Evolutionary conservation across 2,888 invertebrate genomes (phyloP), one percentile per base, ranked within the genome.

Genomic region (Leucozona laternaria): DNA sequence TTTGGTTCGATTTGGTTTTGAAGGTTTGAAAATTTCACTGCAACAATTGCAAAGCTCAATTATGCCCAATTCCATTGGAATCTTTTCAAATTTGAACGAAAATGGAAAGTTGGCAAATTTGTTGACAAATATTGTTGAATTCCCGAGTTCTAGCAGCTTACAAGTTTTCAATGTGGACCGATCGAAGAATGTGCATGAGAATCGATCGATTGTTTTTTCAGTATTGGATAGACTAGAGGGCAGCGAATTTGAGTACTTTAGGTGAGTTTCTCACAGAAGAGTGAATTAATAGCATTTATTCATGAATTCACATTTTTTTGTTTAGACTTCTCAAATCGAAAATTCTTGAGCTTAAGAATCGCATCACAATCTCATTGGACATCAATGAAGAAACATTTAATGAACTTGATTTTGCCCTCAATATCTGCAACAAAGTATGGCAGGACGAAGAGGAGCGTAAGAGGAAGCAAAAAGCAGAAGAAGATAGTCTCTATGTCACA

Each of bases 401-500:
- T 0, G 92, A 94, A 2, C 93, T 96, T 55, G 93, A 94, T 77
- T 91, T 92, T 0, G 93, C 95, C 0, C 90, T 96, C 0, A 93
- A 93, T 70, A 93, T 94, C 53, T 94, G 97, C 68, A 95, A 96
- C 25, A 91, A 94, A 72, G 93, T 95, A 0, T 98, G 98, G 97
- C 95, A 95, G 89, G 94, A 95, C 78, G 96, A 97, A 89, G 95
- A 97, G 89, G 94, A 95, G 64, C 94, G 95, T 31, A 94, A 94
- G 20, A 95, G 95, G 88, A 93, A 93, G 89, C 94, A 95, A 89
- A 95, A 96, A 88, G 94, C 94, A 70, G 97, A 97, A 89, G 95
- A 96, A 79, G 96, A 96, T 71, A 96, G 95, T 88, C 92, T 98
- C 57, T 97, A 96, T 91, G 95, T 95, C 76, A 96, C 95, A 11